Base-by-base conservation (phyloP, 2,888 invertebrate species). In the Nymphalis polychloros region DNA sequence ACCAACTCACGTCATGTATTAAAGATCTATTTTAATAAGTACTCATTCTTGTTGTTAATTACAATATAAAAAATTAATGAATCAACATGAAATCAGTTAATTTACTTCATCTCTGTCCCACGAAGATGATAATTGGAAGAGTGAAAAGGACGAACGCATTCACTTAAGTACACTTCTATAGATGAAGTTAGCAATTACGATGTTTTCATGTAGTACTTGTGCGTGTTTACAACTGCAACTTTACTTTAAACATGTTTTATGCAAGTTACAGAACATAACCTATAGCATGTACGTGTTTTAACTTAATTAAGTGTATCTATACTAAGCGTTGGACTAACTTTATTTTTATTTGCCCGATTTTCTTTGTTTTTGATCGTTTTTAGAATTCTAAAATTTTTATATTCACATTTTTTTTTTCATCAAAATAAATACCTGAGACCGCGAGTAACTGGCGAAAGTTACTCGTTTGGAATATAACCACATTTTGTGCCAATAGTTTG, bases 141-240 rank as follows among this genome's bases (percentile, higher is more conserved):
- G 57, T n/a, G 57, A 57, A 13, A 19, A 31, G 41, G 57, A 57
- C 35, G 6, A 27, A 57, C 57, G 13, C 1, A n/a, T n/a, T 57
- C n/a, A 41, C 57, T 41, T 19, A 8, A 57, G 57, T 41, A 19
- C 57, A 57, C 57, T 57, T n/a, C 41, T 57, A 23, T 53, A 57
- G 57, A 41, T 35, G 57, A 41, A 57, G 57, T 57, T 57, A 19
- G 53, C 17, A 55, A 57, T 35, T 57, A 57, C 57, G 13, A 23
- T 53, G 57, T 57, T 41, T 57, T 57, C 57, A 41, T 57, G 57
- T 57, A 41, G 19, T 41, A 41, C 41, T 41, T 57, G 35, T 57
- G 19, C 41, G 41, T 57, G 57, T 57, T 55, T 35, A 57, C 55
- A 57, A 57, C 57, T 57, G 35, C 57, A 57, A 41, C 35, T 57